Evolutionary conservation across 2,888 invertebrate species (phyloP), one percentile per base, ranked within the genome.

Genomic region (Diogma glabrata): DNA sequence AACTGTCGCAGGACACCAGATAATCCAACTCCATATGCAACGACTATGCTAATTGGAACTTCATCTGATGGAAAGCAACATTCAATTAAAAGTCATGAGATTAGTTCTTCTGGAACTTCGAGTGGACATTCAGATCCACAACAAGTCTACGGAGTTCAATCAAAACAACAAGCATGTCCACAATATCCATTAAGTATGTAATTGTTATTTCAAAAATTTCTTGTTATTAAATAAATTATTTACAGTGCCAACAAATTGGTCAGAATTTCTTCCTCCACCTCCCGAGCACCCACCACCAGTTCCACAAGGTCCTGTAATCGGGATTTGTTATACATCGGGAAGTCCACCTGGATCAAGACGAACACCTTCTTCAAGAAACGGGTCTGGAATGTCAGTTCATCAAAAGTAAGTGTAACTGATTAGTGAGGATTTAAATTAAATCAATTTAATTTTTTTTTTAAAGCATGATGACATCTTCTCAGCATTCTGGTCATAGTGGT

Each of bases 11-110:
- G 33, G 69, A 77, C 77, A 51, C 74, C 78, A 9, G 78, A 78
- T 57, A 78, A 79, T 64, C 80, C 82, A 0, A 79, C 79, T 3
- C 85, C 84, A 0, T 85, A 84, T 66, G 85, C 85, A 14, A 85
- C 84, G 1, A 84, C 85, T 10, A 84, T 83, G 69, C 71, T 84
- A 33, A 74, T 84, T 56, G 69, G 69, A 30, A 65, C 67, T 43
- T 65, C 68, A 5, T 71, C 72, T 7, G 66, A 63, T 12, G 70
- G 68, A 47, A 68, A n/a, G n/a, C n/a, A n/a, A n/a, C n/a, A n/a
- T n/a, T n/a, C n/a, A n/a, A n/a, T n/a, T n/a, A 28, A 26, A 14
- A 43, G 43, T 43, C 58, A 57, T 52, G 57, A 57, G 30, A 59
- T 66, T 5, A 67, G 67, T 51, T 67, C 68, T 16, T 69, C 71